Evolutionary conservation across 1,140 invertebrate species (phyloP), one percentile per base, ranked within the genome.

Genomic region (Metaphire vulgaris): DNA sequence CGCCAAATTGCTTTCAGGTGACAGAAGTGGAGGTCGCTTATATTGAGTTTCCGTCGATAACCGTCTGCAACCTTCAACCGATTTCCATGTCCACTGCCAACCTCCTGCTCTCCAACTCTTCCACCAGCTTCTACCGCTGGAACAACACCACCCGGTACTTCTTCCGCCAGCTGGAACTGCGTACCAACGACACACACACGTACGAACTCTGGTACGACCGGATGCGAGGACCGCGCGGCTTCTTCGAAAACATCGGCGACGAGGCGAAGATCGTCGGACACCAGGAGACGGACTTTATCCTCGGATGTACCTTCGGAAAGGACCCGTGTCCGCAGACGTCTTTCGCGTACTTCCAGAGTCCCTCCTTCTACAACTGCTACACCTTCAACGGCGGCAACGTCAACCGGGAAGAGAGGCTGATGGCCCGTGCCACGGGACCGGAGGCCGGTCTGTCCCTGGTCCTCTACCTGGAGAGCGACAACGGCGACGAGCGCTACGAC

Each of bases 331-430:
- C 2, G 67, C 2, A 6, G 33, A 29, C 6, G 2, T 68, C 66
- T 34, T 56, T 74, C 33, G 64, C 32, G 2, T 66, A 64, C 26
- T 66, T 68, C 34, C 34, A 74, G 56, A 74, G 72, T 29, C 34
- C 72, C 34, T n/a, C 32, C 56, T 74, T 28, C 34, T 74, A 15
- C 34, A 74, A 74, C 56, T 74, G 72, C 28, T 74, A 28, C 72
- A 74, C 72, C 6, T 74, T 74, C 32, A 74, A 74, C 72, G 72
- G 72, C 29, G 72, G 72, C 56, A 66, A 74, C 72, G 30, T 64
- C 12, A 14, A 12, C n/a, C 1, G 6, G 16, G n/a, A 15, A 28
- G 72, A 74, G 14, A 74, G 15, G 56, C 56, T 74, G 33, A 32
- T 74, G 15, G 56, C 41, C n/a, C 32, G 32, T 33, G 41, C n/a